These are phyloP conservation scores for Patiria pectinifera DNA, from an alignment of 53 echinoderm and acorn worm species.

Conservation along the genomic window DNA sequence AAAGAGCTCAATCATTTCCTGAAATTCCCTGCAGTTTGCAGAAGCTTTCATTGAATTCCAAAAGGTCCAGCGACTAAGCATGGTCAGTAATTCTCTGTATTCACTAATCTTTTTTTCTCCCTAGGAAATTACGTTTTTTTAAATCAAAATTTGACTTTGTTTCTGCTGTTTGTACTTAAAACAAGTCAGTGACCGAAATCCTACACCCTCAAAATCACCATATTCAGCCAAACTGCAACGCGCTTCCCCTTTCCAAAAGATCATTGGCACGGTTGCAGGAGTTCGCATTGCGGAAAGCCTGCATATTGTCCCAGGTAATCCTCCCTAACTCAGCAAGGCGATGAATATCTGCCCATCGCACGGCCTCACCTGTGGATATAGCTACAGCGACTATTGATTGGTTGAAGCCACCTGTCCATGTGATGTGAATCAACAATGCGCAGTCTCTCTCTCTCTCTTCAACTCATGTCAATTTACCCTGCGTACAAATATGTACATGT, in stretches of 20 bases:
- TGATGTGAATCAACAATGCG: conserved; percentile 11
- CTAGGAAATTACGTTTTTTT: too few relatives aligned
- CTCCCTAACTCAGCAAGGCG: not conserved
- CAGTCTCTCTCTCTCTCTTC: not conserved
- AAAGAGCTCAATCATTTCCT: too few relatives aligned
- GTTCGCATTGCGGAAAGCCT: not conserved
- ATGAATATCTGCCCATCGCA: not conserved
- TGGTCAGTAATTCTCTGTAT: too few relatives aligned
- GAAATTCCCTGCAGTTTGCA: too few relatives aligned
- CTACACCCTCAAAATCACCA: not conserved
- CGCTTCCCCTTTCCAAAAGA: not conserved
- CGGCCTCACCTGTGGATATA: conserved; percentile 18
- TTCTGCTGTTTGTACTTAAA: too few relatives aligned
- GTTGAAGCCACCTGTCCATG: conserved; percentile 21
- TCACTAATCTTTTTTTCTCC: too few relatives aligned
- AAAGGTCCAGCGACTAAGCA: too few relatives aligned
- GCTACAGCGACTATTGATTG: conserved; percentile 17
- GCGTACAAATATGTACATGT: not conserved
- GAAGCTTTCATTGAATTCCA: too few relatives aligned
- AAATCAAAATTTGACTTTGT: too few relatives aligned
- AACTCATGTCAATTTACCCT: not conserved
- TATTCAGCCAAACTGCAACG: not conserved
- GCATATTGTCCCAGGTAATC: not conserved
- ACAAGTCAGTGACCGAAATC: too few relatives aligned
- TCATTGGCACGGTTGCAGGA: not conserved